Base-by-base conservation (phyloP, 1,140 invertebrate genomes). In the Apis cerana region DNA sequence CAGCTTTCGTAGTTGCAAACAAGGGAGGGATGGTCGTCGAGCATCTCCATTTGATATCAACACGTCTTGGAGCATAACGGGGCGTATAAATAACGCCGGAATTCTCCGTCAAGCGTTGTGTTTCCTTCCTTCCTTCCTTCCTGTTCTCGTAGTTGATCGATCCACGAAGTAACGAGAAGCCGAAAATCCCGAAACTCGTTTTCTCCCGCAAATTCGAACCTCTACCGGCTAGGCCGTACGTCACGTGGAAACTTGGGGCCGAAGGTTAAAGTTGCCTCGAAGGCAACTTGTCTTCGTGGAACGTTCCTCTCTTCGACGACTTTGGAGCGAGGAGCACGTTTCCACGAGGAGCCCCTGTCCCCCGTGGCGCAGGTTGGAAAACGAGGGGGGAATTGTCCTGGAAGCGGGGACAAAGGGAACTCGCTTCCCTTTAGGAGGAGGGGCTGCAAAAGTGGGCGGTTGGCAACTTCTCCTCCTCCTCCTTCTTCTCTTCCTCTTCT, bases 211-310 rank as follows among this genome's bases (percentile, higher is more conserved):
- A 33, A 33, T 33, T 33, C 19, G 19, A 33, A 33, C 33, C 33
- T 33, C 3, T 2, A 33, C 33, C 27, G 27, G 27, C 33, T 33
- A 33, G 33, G 33, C 33, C 33, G 33, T 3, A 4, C 33, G 75
- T 80, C 33, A 61, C 71, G 69, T 65, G 58, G 76, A 88, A 88
- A 88, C 83, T 85, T 3, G 80, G 17, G 65, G 81, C 52, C 71
- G 69, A 43, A 58, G 70, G 54, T 71, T 48, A 50, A 88, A 85
- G 80, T 88, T 81, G 83, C 80, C 87, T 82, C 86, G 80, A 15
- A 67, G 12, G 27, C 21, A 87, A 88, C 75, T 87, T 82, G 68
- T 58, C 78, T 75, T 48, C 61, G 9, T 3, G 33, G 17, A 23
- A 19, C 43, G 58, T 43, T 76, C 19, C 59, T 83, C 27, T 69